phyloP scores from a whole-genome alignment of 2,113 vertebrate genomes.

The Mus musculus region GRCm39 chr11:81293501-81294000 shows the following conservation, averaged over 20 bases:
- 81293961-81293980: neutral
- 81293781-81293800: rapidly evolving
- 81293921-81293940: neutral
- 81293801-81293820: neutral
- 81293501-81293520: neutral
- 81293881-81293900: neutral
- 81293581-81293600: neutral
- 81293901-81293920: neutral
- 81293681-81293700: neutral
- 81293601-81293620: neutral
- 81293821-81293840: neutral
- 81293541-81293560: neutral
- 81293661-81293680: neutral
- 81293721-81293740: too few relatives aligned
- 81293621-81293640: neutral
- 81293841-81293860: neutral
- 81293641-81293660: neutral
- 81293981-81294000: neutral
- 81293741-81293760: conserved; percentile 14
- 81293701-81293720: neutral
- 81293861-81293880: neutral
- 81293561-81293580: neutral
- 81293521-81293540: neutral
- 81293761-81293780: neutral
- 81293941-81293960: neutral